Base-by-base conservation (phyloP, 1,140 invertebrate species). In the Ceratina calcarata region DNA sequence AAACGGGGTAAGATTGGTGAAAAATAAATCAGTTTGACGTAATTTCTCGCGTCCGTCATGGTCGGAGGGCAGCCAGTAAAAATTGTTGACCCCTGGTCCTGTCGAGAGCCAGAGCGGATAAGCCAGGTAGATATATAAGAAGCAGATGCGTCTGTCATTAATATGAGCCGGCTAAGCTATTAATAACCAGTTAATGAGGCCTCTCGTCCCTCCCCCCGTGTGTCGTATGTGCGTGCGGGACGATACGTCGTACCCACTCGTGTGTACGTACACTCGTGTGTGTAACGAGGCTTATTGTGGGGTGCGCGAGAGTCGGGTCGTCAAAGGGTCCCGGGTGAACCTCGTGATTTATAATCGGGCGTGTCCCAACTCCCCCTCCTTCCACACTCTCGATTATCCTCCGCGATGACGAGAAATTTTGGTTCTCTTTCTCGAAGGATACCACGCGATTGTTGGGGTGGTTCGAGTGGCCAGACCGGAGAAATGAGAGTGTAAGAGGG, bases 121-220 rank as follows among this genome's bases (percentile, higher is more conserved):
- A 72, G 85, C 71, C 85, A 83, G 82, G 83, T 83, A 86, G 86
- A 88, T 89, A 84, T 90, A 87, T 88, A 89, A 90, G 81, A 88
- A 90, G 86, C 84, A 88, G 86, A 90, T 80, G 77, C 83, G 86
- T 89, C 82, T 88, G 86, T 91, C 90, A 91, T 92, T 91, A 91
- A 92, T 92, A 91, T 91, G 85, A 91, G 85, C 83, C 80, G 76
- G 80, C 74, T 61, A 72, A 85, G 87, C 89, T 90, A 91, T 92
- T 91, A 92, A 92, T 91, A 91, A 92, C 81, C 85, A 70, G 88
- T 91, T 91, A 92, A 92, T 91, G 91, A 91, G 91, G 86, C 86
- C 88, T 87, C 85, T 83, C 84, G 71, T 74, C 65, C 75, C 78
- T 69, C 83, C 78, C 80, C 77, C 72, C 83, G 74, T 72, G 80